Conservation (phyloP, 2,888 invertebrate genomes). For the Lutraria lutraria region DNA sequence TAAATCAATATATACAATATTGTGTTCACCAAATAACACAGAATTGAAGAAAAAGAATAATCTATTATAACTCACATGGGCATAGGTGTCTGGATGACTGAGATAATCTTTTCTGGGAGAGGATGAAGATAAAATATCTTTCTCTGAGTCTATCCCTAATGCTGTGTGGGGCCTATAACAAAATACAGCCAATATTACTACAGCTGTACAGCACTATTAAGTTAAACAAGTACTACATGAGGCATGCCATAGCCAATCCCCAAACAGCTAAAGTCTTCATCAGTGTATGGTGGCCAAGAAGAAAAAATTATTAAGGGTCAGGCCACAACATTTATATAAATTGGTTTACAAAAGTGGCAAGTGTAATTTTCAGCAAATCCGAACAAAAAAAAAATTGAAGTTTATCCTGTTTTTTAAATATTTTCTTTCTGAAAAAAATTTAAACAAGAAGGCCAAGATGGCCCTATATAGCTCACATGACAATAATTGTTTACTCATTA, state of each 20-base stretch:
- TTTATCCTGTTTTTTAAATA: too few relatives aligned
- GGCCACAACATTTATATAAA: too few relatives aligned
- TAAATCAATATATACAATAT: not conserved
- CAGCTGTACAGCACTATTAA: not conserved
- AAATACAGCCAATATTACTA: not conserved
- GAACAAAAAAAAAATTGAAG: too few relatives aligned
- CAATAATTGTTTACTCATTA: too few relatives aligned
- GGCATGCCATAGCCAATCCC: not conserved
- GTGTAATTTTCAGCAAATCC: too few relatives aligned
- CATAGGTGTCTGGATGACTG: slow-evolving; percentile 65
- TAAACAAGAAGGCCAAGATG: too few relatives aligned
- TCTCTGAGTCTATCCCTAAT: slow-evolving; percentile 78
- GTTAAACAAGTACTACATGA: not conserved
- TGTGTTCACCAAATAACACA: not conserved
- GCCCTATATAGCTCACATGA: too few relatives aligned
- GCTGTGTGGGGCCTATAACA: slow-evolving; percentile 76
- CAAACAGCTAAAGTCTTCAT: not conserved
- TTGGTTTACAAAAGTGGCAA: too few relatives aligned
- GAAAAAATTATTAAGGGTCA: too few relatives aligned
- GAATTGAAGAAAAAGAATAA: not conserved
- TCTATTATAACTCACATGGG: slow-evolving; percentile 66
- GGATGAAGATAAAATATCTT: slow-evolving; percentile 71
- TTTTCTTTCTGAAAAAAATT: too few relatives aligned
- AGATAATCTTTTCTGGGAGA: slow-evolving; percentile 67
- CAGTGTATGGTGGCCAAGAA: too few relatives aligned